Conservation (phyloP, 2,113 vertebrate species). For the Montifringilla adamsi region DNA sequence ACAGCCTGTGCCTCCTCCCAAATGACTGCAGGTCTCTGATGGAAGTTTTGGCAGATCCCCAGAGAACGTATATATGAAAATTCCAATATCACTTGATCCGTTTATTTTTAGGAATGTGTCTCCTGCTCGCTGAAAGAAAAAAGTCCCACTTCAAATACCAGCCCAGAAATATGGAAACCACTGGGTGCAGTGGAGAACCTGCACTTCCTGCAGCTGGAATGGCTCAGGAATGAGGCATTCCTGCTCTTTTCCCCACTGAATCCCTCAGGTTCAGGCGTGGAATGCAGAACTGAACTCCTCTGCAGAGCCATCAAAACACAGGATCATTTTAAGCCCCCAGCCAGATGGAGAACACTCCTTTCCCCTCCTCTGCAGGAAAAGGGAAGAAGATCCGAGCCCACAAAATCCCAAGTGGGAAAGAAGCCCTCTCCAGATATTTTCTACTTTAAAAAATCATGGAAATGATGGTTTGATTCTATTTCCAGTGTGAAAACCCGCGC, state of each 20-base stretch:
- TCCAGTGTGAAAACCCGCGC: background rate
- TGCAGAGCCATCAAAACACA: background rate
- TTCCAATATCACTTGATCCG: background rate
- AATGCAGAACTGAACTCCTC: background rate
- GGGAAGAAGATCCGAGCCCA: background rate
- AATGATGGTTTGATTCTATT: background rate
- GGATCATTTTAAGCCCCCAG: background rate
- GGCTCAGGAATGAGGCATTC: background rate
- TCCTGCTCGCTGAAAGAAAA: background rate
- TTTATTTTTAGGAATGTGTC: background rate
- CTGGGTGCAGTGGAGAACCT: fast-evolving
- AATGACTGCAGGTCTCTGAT: background rate
- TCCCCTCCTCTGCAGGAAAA: slow-evolving; percentile 18
- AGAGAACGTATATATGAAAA: background rate
- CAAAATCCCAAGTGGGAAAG: background rate
- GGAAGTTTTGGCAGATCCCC: background rate
- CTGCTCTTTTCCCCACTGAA: background rate
- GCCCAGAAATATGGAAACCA: fast-evolving
- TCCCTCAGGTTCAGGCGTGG: background rate
- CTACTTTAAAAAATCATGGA: background rate
- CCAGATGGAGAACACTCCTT: slow-evolving; percentile 25
- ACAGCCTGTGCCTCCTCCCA: background rate
- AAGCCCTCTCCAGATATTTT: background rate
- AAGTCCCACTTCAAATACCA: background rate
- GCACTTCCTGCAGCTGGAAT: background rate